Evolutionary conservation across 1,140 invertebrate genomes (phyloP), one percentile per base, ranked within the genome.

Genomic region (Dolichoris vasculosae): DNA sequence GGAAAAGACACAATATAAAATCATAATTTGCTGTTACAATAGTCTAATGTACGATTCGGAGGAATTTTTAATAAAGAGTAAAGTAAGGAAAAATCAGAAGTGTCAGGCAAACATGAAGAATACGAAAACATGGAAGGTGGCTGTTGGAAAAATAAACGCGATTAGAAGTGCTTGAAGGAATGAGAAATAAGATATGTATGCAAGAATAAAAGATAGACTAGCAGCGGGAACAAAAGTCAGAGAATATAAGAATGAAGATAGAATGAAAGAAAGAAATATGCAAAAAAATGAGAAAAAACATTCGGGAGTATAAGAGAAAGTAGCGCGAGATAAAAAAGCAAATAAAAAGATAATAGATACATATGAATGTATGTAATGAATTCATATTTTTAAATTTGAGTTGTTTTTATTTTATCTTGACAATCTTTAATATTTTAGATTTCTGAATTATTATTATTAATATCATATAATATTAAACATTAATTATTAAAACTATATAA

Each of bases 351-450:
- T 15, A 40, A 26, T 15, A 35, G 26, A 71, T 23, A 26, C 7
- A 71, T 40, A 71, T 40, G 67, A 71, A 71, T 71, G 7, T 40
- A 67, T 67, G n/a, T 35, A 67, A 32, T 32, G 63, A 40, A 71
- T 71, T 71, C 67, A 71, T 71, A 40, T 71, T 71, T 51, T 71
- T 17, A 71, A 71, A 71, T 71, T 13, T 40, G 67, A 40, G 13
- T 71, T 38, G 6, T 71, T 26, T 3, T 40, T 30, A 23, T 71
- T 71, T 40, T 38, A 0, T 71, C 23, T 71, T 23, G 13, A 32
- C 32, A 40, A 40, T 1, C 0, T 71, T 71, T 40, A 23, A 15
- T 71, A 71, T 71, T 40, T 71, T 40, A 20, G 6, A 26, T 26
- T 7, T 64, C 30, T n/a, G n/a, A n/a, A n/a, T n/a, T n/a, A n/a